Conservation (phyloP, 1,140 invertebrate species). For the Diorhabda sublineata region DNA sequence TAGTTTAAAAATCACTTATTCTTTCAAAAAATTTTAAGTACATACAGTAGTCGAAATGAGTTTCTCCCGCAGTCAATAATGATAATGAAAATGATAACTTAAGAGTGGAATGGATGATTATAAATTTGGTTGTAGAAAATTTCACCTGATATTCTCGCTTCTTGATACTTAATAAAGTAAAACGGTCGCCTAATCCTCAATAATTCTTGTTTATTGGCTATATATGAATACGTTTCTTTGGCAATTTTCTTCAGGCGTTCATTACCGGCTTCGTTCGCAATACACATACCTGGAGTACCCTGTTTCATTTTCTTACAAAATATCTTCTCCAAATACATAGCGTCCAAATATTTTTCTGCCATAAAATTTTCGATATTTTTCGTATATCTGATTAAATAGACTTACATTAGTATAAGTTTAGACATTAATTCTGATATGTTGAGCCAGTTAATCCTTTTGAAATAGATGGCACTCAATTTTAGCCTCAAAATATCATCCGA, state of each 20-base stretch:
- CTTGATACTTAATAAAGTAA: constrained; percentile 53
- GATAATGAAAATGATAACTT: too few relatives aligned
- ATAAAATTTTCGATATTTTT: constrained; percentile 48
- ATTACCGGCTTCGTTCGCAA: constrained; percentile 50
- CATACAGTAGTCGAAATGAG: too few relatives aligned
- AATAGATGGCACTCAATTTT: too few relatives aligned
- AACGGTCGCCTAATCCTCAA: constrained; percentile 52
- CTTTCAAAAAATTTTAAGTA: too few relatives aligned
- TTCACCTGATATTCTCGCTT: constrained; percentile 40
- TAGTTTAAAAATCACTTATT: too few relatives aligned
- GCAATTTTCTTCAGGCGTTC: constrained; percentile 45
- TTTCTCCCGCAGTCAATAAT: too few relatives aligned
- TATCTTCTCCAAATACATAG: constrained; percentile 53
- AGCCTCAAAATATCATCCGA: too few relatives aligned
- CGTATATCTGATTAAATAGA: constrained; percentile 31
- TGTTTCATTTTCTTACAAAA: constrained; percentile 48
- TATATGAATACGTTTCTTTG: constrained; percentile 47
- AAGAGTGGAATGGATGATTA: too few relatives aligned
- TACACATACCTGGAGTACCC: constrained; percentile 45
- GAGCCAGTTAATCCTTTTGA: too few relatives aligned
- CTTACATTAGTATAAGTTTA: too few relatives aligned
- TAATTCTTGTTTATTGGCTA: constrained; percentile 47
- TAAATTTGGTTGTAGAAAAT: too few relatives aligned
- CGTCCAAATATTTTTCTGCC: constrained; percentile 54
- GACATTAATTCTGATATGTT: too few relatives aligned